These are phyloP conservation scores for Hydrochoerus hydrochaeris DNA, from an alignment of 2,113 vertebrate species.

Conservation along the genomic window DNA sequence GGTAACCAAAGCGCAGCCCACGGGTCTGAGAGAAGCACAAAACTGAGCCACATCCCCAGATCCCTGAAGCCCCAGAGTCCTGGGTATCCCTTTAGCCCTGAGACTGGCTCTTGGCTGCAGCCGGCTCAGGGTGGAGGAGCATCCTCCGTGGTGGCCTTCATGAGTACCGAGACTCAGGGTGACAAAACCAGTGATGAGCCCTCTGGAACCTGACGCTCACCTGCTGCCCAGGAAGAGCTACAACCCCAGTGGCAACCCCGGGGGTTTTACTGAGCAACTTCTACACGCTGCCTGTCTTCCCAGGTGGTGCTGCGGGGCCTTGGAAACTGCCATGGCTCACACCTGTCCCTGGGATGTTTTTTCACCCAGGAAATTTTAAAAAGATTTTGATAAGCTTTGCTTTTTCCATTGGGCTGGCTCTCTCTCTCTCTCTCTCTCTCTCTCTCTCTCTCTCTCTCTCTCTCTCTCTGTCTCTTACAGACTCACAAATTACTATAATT, in stretches of 20 bases:
- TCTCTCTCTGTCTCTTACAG: neutral
- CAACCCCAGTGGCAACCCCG: fast-evolving
- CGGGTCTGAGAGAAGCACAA: neutral
- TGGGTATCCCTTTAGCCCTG: neutral
- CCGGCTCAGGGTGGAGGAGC: neutral
- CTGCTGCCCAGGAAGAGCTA: neutral
- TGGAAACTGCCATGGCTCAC: fast-evolving
- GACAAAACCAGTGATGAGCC: neutral
- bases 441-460: neutral
- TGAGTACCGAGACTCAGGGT: neutral
- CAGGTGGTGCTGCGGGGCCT: neutral
- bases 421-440: neutral
- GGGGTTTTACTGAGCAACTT: neutral
- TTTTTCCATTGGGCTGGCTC: neutral
- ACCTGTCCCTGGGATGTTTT: neutral
- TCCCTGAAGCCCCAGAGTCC: fast-evolving
- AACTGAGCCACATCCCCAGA: fast-evolving
- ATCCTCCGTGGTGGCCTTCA: neutral
- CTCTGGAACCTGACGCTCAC: neutral
- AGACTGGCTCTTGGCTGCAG: neutral
- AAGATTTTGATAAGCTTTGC: neutral
- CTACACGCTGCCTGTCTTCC: neutral
- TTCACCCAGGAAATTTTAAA: neutral
- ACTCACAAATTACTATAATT: neutral
- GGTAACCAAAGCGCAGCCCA: fast-evolving